Base-by-base conservation (phyloP, 2,797 vertebrate genomes). In the Malurus leucopterus region DNA sequence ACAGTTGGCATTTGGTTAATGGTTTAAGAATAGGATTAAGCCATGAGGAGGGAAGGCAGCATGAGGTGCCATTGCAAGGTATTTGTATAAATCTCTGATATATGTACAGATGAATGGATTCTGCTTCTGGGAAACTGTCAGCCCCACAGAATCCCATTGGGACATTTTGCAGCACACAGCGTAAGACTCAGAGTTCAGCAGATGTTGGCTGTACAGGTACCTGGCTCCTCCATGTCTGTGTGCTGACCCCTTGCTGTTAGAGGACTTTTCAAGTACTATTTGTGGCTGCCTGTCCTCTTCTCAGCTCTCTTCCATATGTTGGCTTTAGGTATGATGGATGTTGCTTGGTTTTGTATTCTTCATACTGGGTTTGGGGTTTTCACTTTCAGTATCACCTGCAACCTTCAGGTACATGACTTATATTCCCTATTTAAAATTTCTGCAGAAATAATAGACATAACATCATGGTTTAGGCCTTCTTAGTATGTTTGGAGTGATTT, bases 111-210 rank as follows among this genome's bases (percentile, higher is more conserved):
- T 38, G 8, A 50, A 46, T 58, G 49, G 17, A 46, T 49, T 86
- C 68, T 88, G 77, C 26, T 78, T 74, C 58, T 72, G 55, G 17
- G 38, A 75, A 63, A 27, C 9, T n/a, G 43, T 29, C 40, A 80
- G 49, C 26, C 29, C 29, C 15, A 8, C 53, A 57, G 67, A 67
- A 73, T 54, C 51, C 17, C 19, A 26, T 49, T 19, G 43, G 49
- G 61, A 36, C 21, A 43, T 34, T 51, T 15, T 1, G 6, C n/a
- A 72, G 34, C 0, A 0, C 30, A 53, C 27, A 11, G 21, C 44
- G 13, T 18, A 20, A 24, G 24, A 49, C 50, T 76, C n/a, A 26
- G 57, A 53, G 24, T 38, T 81, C 41, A 67, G 18, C 26, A 38
- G 49, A 26, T 46, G 3, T 7, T 69, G 38, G 17, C 23, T 75